Evolutionary conservation across 2,113 vertebrate genomes (phyloP).

Genomic region (Dromiciops gliroides): DNA sequence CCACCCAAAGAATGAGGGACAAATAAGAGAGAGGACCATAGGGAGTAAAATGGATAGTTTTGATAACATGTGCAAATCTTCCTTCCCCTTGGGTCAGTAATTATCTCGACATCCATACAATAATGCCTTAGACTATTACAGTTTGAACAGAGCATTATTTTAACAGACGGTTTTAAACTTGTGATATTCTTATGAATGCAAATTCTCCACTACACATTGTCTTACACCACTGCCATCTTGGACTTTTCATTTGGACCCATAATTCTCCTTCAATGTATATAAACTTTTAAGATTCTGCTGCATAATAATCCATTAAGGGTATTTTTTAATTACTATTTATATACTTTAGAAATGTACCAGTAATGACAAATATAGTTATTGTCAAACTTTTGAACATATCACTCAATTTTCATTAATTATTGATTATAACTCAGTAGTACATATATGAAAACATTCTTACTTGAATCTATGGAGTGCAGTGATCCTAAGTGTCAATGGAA

Average conservation of each 20-base stretch:
- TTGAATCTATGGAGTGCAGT: slow-evolving; percentile 34
- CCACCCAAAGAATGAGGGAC: no score
- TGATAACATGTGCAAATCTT: background rate
- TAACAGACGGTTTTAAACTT: background rate
- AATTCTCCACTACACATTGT: background rate
- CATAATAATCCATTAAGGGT: slow-evolving; percentile 52
- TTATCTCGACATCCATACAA: background rate
- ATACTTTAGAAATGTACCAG: slow-evolving; percentile 56
- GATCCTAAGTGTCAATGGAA: background rate
- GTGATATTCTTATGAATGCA: background rate
- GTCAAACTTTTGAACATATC: slow-evolving; percentile 36
- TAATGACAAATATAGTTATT: slow-evolving; percentile 25
- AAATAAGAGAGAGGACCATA: background rate
- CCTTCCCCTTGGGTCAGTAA: background rate
- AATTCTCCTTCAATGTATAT: slow-evolving; percentile 49
- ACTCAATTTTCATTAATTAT: slow-evolving; percentile 14
- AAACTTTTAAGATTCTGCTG: background rate
- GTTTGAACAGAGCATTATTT: background rate
- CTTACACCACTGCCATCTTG: background rate
- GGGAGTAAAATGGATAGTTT: background rate
- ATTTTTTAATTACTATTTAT: slow-evolving; percentile 27
- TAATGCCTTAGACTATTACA: background rate
- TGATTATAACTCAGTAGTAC: slow-evolving; percentile 50
- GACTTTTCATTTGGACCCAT: background rate
- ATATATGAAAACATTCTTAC: background rate